A percentile compares a stretch with the other conserved stretches of the same genome.
These are phyloP conservation scores for Elephantulus edwardii DNA, from an alignment of 2,113 vertebrate genomes.

Conservation along the genomic window DNA sequence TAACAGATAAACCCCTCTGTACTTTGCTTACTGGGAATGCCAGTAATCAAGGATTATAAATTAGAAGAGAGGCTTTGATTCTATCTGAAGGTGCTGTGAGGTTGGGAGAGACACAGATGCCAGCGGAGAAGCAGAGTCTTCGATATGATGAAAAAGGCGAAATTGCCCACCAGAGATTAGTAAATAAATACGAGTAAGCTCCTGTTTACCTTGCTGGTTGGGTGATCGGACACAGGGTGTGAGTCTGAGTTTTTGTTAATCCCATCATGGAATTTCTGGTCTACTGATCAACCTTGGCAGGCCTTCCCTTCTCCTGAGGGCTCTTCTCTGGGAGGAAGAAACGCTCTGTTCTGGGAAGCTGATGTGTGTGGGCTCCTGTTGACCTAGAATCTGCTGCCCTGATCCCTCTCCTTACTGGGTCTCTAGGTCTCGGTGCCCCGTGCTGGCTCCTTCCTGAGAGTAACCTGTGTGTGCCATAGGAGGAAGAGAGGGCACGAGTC, in stretches of 20 bases:
- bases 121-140: background rate
- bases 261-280: constrained; percentile 71
- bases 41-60: background rate
- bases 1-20: background rate
- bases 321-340: constrained; percentile 65
- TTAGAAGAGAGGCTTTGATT: background rate
- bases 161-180: background rate
- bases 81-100: background rate
- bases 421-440: background rate
- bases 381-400: background rate
- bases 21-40: background rate
- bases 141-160: background rate
- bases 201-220: background rate
- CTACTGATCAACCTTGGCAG: constrained; percentile 69
- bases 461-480: background rate
- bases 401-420: background rate
- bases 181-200: background rate
- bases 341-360: constrained; percentile 56
- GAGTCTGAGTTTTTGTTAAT: constrained; percentile 53
- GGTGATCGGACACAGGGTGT: background rate
- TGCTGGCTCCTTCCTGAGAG: background rate
- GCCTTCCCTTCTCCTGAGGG: constrained; percentile 64
- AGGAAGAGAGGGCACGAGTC: background rate
- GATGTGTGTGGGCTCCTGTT: constrained; percentile 55
- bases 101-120: background rate